These are phyloP conservation scores for Dissostichus mawsoni DNA, from an alignment of 2,113 vertebrate genomes.

Conservation along the genomic window DNA sequence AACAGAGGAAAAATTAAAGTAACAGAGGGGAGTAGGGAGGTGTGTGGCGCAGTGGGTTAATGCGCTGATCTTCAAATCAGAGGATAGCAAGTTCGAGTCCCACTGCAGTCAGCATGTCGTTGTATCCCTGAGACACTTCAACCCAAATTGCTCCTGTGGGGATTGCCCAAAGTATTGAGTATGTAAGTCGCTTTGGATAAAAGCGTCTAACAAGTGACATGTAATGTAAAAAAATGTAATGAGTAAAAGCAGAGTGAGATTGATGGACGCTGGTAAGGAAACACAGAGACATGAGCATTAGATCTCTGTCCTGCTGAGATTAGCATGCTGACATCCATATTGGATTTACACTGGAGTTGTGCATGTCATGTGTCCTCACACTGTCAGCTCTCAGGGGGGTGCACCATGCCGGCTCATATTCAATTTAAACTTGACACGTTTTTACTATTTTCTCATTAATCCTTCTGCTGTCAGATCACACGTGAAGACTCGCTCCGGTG, in stretches of 20 bases:
- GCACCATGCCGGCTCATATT: neutral
- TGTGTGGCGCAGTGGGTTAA: no score
- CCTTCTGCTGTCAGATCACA: conserved; percentile 19
- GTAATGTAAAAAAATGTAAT: no score
- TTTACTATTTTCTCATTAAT: conserved; percentile 44
- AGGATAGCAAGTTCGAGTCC: no score
- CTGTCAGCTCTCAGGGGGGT: conserved; percentile 6
- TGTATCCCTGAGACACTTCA: no score
- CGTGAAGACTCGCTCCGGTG: neutral
- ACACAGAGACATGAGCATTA: conserved; percentile 21
- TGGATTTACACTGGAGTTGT: conserved; percentile 27
- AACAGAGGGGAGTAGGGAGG: neutral
- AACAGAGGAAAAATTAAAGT: neutral
- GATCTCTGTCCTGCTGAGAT: conserved; percentile 32
- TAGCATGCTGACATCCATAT: conserved; percentile 22
- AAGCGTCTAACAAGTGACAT: no score
- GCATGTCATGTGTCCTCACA: conserved; percentile 14
- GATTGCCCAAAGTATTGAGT: no score
- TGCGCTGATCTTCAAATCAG: no score
- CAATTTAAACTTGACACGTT: conserved; percentile 43
- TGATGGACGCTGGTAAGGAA: conserved; percentile 6
- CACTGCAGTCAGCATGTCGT: no score
- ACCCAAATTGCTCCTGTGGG: no score
- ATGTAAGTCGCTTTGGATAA: no score
- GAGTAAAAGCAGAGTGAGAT: neutral